Conservation (phyloP, 1,140 invertebrate species). For the Caerostris darwini region DNA sequence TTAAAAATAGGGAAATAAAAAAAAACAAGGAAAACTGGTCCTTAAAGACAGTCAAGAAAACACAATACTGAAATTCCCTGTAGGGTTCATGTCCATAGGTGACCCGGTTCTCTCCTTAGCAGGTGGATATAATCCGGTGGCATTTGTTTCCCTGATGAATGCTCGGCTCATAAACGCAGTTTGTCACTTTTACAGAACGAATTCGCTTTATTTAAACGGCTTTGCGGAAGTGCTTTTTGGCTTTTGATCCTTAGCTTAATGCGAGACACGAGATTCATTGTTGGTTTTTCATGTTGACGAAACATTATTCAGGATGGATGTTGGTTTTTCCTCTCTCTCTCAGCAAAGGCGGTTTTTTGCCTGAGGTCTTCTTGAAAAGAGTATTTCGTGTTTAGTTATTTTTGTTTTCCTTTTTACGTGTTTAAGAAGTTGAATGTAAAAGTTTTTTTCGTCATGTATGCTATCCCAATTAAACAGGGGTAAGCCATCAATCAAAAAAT, state of each 20-base stretch:
- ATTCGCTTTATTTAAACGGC: background rate
- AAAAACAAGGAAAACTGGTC: background rate
- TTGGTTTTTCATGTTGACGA: background rate
- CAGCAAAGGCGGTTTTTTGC: too few relatives aligned
- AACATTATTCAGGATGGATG: background rate
- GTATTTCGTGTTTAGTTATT: too few relatives aligned
- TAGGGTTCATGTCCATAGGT: background rate
- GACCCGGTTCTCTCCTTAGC: background rate
- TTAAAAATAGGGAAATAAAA: background rate
- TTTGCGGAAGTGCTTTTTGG: background rate
- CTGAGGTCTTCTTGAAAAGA: too few relatives aligned
- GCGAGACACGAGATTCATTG: background rate
- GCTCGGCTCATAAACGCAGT: background rate
- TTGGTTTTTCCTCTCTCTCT: too few relatives aligned
- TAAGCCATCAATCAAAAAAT: too few relatives aligned
- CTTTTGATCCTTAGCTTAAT: background rate
- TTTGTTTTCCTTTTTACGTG: too few relatives aligned
- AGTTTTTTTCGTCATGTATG: too few relatives aligned
- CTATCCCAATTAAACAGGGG: too few relatives aligned
- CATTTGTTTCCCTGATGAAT: background rate
- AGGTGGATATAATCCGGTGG: background rate
- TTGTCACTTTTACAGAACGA: background rate
- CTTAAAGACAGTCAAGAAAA: background rate
- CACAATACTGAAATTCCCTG: background rate
- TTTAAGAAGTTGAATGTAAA: too few relatives aligned